phyloP scores from a whole-genome alignment of 2,888 invertebrate genomes.

The Escarpia spicata region DNA sequence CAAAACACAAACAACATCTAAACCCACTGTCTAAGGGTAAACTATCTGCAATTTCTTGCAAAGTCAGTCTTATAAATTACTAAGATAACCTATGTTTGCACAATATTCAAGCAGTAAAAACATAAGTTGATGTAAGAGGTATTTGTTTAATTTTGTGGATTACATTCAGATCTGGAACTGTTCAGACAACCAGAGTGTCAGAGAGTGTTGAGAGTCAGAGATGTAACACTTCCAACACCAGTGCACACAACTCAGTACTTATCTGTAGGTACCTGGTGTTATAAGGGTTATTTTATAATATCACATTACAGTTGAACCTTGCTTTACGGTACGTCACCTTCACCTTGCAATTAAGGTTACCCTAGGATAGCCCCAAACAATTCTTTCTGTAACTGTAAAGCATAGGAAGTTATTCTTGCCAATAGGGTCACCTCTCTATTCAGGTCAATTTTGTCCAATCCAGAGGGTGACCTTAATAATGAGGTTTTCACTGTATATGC shows the following conservation, averaged over 20 bases:
- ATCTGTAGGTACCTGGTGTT: background rate
- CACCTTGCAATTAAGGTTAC: too few relatives aligned
- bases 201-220: background rate
- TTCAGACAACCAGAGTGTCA: background rate
- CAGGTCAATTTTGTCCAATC: too few relatives aligned
- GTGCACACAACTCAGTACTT: background rate
- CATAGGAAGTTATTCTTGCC: too few relatives aligned
- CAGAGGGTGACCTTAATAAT: too few relatives aligned
- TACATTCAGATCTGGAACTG: too few relatives aligned
- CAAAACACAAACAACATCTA: background rate
- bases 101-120: background rate
- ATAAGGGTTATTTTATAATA: background rate
- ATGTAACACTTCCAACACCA: background rate
- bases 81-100: background rate
- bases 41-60: background rate
- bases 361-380: too few relatives aligned
- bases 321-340: too few relatives aligned
- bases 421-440: too few relatives aligned
- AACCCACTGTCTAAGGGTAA: background rate
- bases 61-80: background rate
- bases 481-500: too few relatives aligned
- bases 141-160: background rate
- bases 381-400: too few relatives aligned
- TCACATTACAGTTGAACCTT: too few relatives aligned
- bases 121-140: background rate